phyloP scores from a whole-genome alignment of 2,888 invertebrate genomes.

The Tenthredo notha region DNA sequence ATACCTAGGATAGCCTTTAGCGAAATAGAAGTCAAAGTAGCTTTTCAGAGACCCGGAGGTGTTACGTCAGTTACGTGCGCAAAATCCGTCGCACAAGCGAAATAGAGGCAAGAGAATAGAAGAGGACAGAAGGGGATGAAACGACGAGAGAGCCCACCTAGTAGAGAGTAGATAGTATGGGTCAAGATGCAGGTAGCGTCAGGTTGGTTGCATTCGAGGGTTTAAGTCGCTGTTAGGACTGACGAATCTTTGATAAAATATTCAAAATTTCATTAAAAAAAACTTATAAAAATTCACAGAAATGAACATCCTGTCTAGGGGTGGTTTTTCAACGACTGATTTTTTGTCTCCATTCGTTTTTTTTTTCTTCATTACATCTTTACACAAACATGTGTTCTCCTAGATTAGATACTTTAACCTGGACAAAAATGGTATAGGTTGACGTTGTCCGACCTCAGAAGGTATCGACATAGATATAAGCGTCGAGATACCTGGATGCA shows the following conservation, averaged over 20 bases:
- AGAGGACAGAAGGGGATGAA: conserved; percentile 46
- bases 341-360: no score
- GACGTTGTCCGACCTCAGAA: neutral
- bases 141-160: conserved; percentile 48
- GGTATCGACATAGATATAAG: neutral
- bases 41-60: conserved; percentile 19
- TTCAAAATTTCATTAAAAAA: no score
- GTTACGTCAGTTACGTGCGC: conserved; percentile 39
- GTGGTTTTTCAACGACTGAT: no score
- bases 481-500: neutral
- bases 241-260: neutral
- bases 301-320: no score
- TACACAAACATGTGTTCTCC: neutral
- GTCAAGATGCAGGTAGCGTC: conserved; percentile 72
- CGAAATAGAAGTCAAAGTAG: conserved; percentile 7
- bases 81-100: conserved; percentile 3
- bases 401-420: neutral
- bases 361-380: neutral
- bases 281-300: no score
- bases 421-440: neutral
- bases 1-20: neutral
- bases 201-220: conserved; percentile 59
- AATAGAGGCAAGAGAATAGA: conserved; percentile 29
- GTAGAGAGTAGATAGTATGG: conserved; percentile 68
- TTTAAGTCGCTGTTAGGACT: conserved; percentile 49